Evolutionary conservation across 2,113 vertebrate species (phyloP).

Genomic region (Tachysurus fulvidraco): DNA sequence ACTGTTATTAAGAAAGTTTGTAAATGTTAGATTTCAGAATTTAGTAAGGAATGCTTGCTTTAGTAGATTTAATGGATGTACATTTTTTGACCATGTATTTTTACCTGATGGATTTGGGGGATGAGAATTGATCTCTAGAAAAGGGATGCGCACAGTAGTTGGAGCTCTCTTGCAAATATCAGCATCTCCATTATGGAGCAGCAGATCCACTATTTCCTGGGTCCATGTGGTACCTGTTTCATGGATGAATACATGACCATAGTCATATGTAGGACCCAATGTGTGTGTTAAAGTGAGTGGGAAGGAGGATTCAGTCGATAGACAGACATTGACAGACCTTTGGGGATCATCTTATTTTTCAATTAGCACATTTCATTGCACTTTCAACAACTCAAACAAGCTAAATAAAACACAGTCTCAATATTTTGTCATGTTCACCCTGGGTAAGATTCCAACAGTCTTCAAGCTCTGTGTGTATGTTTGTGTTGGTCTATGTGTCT

Average conservation of each 20-base stretch:
- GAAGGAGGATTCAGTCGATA: neutral
- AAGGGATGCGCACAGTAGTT: conserved; percentile 48
- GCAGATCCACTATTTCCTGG: conserved; percentile 68
- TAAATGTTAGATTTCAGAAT: neutral
- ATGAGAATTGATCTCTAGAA: conserved; percentile 49
- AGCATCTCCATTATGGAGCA: conserved; percentile 52
- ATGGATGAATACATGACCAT: neutral
- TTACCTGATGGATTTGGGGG: conserved; percentile 18
- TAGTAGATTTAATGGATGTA: too few species aligned
- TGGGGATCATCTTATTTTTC: neutral
- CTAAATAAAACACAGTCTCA: neutral
- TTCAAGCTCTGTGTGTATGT: neutral
- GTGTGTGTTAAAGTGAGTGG: neutral
- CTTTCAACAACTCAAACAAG: neutral
- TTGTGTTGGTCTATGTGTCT: neutral
- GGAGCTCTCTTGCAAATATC: conserved; percentile 49
- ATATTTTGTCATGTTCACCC: neutral
- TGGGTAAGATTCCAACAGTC: neutral
- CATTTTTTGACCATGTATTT: neutral
- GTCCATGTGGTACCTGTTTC: conserved; percentile 68
- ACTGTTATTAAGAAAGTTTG: too few species aligned
- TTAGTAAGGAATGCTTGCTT: conserved; percentile 54
- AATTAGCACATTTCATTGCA: neutral
- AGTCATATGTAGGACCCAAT: neutral
- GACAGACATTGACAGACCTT: neutral